Evolutionary conservation across 2,797 vertebrate species (phyloP).

Genomic region (Micropoecilia bifurca): DNA sequence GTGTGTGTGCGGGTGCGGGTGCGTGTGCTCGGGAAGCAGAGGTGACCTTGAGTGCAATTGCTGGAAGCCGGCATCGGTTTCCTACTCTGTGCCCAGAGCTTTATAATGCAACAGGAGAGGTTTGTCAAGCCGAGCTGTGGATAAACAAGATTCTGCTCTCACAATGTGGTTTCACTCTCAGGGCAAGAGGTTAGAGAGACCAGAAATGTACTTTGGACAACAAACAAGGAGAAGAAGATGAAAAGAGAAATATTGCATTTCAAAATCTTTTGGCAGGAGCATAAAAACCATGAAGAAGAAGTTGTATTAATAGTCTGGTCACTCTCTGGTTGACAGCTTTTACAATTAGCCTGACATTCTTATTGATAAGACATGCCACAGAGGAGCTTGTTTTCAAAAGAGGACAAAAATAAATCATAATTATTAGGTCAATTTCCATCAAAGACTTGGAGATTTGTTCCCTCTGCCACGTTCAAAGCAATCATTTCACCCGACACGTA

Average conservation of each 20-base stretch:
- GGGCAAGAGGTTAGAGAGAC: constrained; percentile 16
- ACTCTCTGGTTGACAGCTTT: constrained; percentile 46
- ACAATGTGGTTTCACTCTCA: constrained; percentile 27
- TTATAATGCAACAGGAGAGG: constrained; percentile 47
- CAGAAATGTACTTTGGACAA: neutral
- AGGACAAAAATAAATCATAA: constrained; percentile 27
- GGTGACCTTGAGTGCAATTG: constrained; percentile 62
- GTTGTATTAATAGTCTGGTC: constrained; percentile 64
- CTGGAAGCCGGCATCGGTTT: constrained; percentile 51
- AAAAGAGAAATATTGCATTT: neutral
- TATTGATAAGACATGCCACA: constrained; percentile 59
- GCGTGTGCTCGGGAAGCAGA: constrained; percentile 40
- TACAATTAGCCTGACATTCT: constrained; percentile 67
- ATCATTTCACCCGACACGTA: constrained; percentile 35
- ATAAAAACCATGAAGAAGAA: neutral
- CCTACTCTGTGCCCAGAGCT: constrained; percentile 32
- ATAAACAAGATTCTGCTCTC: constrained; percentile 34
- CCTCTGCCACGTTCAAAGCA: constrained; percentile 53
- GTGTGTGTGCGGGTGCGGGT: neutral
- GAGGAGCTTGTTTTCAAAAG: constrained; percentile 57
- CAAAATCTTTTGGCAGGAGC: neutral
- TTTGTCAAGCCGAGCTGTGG: constrained; percentile 33
- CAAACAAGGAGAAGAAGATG: neutral
- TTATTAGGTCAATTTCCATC: constrained; percentile 37
- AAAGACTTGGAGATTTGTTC: constrained; percentile 50